Base-by-base conservation (phyloP, 2,113 vertebrate species). In the Zosterops japonicus region DNA sequence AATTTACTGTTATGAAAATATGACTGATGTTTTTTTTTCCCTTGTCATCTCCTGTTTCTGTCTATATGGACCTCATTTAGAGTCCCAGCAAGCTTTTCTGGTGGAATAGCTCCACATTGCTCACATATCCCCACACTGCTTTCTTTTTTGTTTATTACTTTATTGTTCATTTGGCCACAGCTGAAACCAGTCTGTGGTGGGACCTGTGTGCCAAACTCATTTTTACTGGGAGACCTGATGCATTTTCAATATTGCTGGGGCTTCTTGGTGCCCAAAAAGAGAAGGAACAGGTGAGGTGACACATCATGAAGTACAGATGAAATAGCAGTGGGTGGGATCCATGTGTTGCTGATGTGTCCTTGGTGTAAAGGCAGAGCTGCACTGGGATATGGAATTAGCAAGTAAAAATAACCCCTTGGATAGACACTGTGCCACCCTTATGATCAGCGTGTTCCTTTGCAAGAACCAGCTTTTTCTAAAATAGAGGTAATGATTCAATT, bases 11-110 rank as follows among this genome's bases (percentile, higher is more conserved):
- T 60, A 16, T 7, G 46, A 72, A 82, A 87, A 55, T 29, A 24
- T 31, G n/a, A 52, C 9, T 47, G 5, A 14, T 5, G 7, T 3
- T 2, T 8, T 24, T 78, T 31, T 2, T 2, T 4, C 6, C 27
- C 6, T 22, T 28, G 6, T 20, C 28, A 13, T 49, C 19, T 64
- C 70, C 28, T 68, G 6, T 31, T 87, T 24, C 55, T 71, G 7
- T n/a, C 46, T 57, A 8, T n/a, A 7, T 36, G 39, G 35, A 52
- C 33, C 60, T 63, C 36, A n/a, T 63, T 53, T 44, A 35, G 41
- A 72, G 25, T 21, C 47, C 16, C 74, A 42, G 19, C 47, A 67
- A 82, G 35, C 18, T 53, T 55, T 63, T 50, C 81, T 87, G n/a
- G 28, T 63, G 42, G 50, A 84, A 70, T 4, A 69, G 18, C 20